Evolutionary conservation across 2,888 invertebrate species (phyloP).

Genomic region (Eristalinus sepulchralis): DNA sequence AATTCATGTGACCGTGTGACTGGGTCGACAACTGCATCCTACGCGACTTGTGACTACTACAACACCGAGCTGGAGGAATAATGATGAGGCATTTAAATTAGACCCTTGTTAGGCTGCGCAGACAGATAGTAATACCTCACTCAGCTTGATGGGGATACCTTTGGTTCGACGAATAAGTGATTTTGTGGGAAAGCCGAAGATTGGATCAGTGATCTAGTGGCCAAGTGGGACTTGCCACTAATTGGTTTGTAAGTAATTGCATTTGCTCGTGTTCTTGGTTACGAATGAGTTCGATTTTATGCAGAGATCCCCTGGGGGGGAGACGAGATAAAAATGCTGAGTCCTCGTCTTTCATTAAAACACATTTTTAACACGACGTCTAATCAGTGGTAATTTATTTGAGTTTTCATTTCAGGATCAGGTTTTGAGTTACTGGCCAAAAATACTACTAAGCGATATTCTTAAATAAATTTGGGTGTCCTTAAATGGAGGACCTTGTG

Average conservation of each 20-base stretch:
- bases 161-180: slow-evolving; percentile 15
- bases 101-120: slow-evolving; percentile 43
- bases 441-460: background rate
- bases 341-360: background rate
- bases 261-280: background rate
- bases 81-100: slow-evolving; percentile 48
- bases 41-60: slow-evolving; percentile 38
- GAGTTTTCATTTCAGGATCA: background rate
- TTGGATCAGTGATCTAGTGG: slow-evolving; percentile 29
- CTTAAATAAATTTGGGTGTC: background rate
- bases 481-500: no score
- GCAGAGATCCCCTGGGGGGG: background rate
- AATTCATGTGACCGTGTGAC: slow-evolving; percentile 65
- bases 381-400: background rate
- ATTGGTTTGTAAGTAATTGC: slow-evolving; percentile 61
- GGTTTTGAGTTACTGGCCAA: background rate
- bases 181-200: slow-evolving; percentile 3
- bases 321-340: background rate
- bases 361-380: background rate
- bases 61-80: slow-evolving; percentile 5
- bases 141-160: background rate
- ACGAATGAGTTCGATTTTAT: background rate
- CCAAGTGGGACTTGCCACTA: slow-evolving; percentile 29
- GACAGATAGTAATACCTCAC: slow-evolving; percentile 8
- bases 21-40: slow-evolving; percentile 58